Base-by-base conservation (phyloP, 2,888 invertebrate genomes). In the Conops quadrifasciatus region DNA sequence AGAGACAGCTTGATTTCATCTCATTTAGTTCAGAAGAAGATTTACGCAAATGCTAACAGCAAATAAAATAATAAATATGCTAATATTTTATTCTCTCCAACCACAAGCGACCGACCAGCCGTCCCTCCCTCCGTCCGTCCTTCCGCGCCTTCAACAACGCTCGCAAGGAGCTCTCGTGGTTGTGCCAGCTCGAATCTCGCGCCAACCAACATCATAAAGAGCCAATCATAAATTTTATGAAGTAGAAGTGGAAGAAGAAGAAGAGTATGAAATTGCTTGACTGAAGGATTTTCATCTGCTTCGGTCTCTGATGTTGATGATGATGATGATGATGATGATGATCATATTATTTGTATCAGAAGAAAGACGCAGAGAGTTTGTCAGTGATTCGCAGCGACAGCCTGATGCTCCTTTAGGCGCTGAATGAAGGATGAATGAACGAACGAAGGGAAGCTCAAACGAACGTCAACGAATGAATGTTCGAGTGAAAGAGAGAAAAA, bases 181-280 rank as follows among this genome's bases (percentile, higher is more conserved):
- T 9, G 4, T 36, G 36, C 36, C 9, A 36, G 36, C 36, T 36
- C 36, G 9, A 36, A 7, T 36, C 36, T 36, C 36, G 36, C 36
- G 59, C 43, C 36, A 53, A 47, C n/a, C n/a, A n/a, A n/a, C n/a
- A n/a, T n/a, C 43, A 68, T 63, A 68, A 65, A 76, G 77, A 80
- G 77, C 82, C 84, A 84, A 84, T 84, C 84, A 82, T 78, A 80
- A 79, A 83, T 82, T 80, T 80, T 81, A 82, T 83, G 80, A 81
- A 79, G 81, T 82, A 83, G 80, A 81, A 80, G 80, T 82, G 83
- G 79, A 82, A 83, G 79, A 78, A 78, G 36, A 36, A 36, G 36
- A 36, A 7, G 9, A 36, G 9, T 36, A 36, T 36, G 36, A 79
- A 81, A 82, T 83, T 80, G 80, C 78, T 78, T 81, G 80, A 79